phyloP scores from a whole-genome alignment of 1,140 invertebrate species.

The Euura lappo region DNA sequence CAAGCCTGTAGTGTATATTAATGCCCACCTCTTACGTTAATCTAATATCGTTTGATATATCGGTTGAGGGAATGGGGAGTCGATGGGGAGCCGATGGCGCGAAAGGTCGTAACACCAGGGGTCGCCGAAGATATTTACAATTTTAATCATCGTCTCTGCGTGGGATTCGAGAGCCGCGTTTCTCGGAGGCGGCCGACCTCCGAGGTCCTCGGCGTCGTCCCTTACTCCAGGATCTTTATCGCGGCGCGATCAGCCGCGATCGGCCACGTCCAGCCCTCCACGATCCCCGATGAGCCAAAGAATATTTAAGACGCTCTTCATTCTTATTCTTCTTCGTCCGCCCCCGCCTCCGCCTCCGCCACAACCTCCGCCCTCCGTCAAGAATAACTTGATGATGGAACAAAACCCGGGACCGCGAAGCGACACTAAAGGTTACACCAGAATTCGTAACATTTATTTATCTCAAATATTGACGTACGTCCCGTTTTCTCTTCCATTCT shows the following conservation, averaged over 20 bases:
- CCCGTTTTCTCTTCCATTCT: too few relatives aligned
- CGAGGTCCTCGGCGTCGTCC: not conserved
- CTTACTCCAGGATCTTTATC: constrained; percentile 11
- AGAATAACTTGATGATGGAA: not conserved
- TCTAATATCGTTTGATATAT: constrained; percentile 57
- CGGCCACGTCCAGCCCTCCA: not conserved
- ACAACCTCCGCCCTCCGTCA: constrained; percentile 14
- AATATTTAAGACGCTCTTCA: constrained; percentile 10
- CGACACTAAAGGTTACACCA: not conserved
- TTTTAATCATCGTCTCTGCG: constrained; percentile 53
- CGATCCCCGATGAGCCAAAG: constrained; percentile 16
- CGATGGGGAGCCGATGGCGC: constrained; percentile 48
- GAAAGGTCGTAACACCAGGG: constrained; percentile 55
- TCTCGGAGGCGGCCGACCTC: constrained; percentile 3
- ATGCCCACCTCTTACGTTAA: constrained; percentile 46
- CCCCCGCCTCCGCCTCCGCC: constrained; percentile 16
- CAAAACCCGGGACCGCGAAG: not conserved
- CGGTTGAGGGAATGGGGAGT: constrained; percentile 31
- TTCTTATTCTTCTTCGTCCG: not conserved
- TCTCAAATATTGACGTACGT: too few relatives aligned
- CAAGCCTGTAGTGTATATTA: constrained; percentile 25
- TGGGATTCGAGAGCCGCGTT: constrained; percentile 32
- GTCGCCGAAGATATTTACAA: constrained; percentile 50
- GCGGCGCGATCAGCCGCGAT: constrained; percentile 14
- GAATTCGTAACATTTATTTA: too few relatives aligned